These are phyloP conservation scores for Epinotia demarniana DNA, from an alignment of 2,888 invertebrate genomes.

Conservation along the genomic window DNA sequence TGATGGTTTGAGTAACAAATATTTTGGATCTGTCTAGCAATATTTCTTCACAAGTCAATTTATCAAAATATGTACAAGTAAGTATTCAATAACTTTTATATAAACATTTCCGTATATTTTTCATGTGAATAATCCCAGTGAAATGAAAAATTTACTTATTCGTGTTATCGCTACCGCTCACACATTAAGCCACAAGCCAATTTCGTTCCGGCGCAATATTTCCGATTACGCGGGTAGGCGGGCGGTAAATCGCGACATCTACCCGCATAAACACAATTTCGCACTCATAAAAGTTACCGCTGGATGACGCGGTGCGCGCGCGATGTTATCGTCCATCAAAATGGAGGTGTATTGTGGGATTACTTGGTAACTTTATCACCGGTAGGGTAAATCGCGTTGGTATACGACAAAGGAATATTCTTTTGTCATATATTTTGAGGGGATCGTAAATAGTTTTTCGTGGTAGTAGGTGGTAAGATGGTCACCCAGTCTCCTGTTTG, in stretches of 20 bases:
- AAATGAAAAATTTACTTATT: not conserved
- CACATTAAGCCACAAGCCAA: conserved; percentile 55
- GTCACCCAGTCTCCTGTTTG: not conserved
- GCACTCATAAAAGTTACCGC: conserved; percentile 83
- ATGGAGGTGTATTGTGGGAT: conserved; percentile 44
- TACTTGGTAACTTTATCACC: conserved; percentile 43
- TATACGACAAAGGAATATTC: not conserved
- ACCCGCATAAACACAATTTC: conserved; percentile 81
- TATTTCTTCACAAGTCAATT: no score
- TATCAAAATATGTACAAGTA: no score
- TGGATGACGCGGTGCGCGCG: conserved; percentile 54
- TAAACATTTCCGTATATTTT: no score
- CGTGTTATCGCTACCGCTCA: conserved; percentile 25
- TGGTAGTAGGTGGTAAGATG: not conserved
- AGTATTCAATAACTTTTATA: no score
- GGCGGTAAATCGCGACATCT: conserved; percentile 74
- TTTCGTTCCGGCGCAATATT: conserved; percentile 76
- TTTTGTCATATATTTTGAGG: not conserved
- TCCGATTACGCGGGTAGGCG: conserved; percentile 69
- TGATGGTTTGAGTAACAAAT: no score
- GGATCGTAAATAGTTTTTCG: not conserved
- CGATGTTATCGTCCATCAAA: conserved; percentile 63
- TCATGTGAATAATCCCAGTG: not conserved
- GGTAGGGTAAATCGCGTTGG: conserved; percentile 32
- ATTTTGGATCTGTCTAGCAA: no score